These are phyloP conservation scores for Dryomyza anilis DNA, from an alignment of 2,888 invertebrate genomes.

Conservation along the genomic window DNA sequence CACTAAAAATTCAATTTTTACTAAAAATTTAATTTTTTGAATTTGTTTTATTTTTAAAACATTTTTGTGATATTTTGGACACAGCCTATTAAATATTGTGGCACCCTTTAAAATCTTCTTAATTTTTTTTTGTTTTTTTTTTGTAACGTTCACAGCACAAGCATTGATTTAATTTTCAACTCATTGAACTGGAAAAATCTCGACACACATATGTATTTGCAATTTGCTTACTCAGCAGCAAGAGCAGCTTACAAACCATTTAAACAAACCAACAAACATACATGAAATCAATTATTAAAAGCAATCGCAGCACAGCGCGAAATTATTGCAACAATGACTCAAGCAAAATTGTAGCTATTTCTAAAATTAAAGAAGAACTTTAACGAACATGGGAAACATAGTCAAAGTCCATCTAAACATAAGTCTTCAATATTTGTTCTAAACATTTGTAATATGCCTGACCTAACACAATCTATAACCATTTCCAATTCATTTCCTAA, in stretches of 20 bases:
- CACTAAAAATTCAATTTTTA: no score
- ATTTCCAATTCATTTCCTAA: no score
- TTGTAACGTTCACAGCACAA: background rate
- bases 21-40: no score
- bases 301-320: background rate
- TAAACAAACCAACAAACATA: background rate
- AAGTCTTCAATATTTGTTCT: background rate
- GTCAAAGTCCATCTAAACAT: background rate
- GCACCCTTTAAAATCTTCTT: background rate
- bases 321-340: no score
- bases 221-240: background rate
- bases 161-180: constrained; percentile 5
- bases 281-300: background rate
- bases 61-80: no score
- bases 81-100: no score
- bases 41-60: no score
- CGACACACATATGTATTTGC: background rate
- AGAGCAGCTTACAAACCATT: constrained; percentile 8
- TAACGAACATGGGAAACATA: background rate
- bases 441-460: no score
- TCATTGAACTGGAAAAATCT: constrained; percentile 6
- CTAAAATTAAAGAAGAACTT: no score
- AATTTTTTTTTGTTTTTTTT: background rate
- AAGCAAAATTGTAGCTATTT: no score
- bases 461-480: no score